Conservation (phyloP, 2,888 invertebrate species). For the Eupithecia subfuscata region DNA sequence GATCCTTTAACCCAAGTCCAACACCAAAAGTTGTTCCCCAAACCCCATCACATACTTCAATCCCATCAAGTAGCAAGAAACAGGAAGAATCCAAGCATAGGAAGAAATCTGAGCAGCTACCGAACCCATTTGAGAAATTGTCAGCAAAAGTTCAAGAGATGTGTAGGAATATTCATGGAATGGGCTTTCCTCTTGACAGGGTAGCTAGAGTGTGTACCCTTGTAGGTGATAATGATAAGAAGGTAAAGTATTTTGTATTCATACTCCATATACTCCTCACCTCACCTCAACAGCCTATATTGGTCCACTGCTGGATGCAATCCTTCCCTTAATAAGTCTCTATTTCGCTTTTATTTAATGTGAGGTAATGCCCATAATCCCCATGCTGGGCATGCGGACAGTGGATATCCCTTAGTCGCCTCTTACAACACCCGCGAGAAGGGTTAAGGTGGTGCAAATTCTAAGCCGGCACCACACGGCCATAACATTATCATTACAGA, state of each 20-base stretch:
- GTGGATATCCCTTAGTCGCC: no score
- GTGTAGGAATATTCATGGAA: conserved; percentile 90
- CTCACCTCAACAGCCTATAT: not conserved
- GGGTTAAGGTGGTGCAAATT: no score
- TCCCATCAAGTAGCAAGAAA: conserved; percentile 51
- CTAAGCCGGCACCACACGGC: no score
- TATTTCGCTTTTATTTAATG: no score
- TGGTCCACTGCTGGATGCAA: no score
- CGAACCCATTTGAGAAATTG: conserved; percentile 72
- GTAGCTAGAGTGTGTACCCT: conserved; percentile 91
- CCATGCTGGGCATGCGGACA: no score
- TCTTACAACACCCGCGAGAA: no score
- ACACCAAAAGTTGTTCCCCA: conserved; percentile 63
- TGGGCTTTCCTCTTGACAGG: conserved; percentile 94
- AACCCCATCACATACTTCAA: conserved; percentile 42
- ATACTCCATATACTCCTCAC: not conserved
- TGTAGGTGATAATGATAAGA: conserved; percentile 92
- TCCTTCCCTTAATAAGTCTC: no score
- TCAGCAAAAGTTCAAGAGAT: conserved; percentile 85
- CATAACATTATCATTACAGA: no score
- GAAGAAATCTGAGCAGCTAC: conserved; percentile 64
- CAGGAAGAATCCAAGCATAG: conserved; percentile 59
- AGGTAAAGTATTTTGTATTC: conserved; percentile 80
- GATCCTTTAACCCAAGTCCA: conserved; percentile 82
- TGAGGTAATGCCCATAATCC: no score